Conservation (phyloP, 2,797 vertebrate genomes). For the Kryptolebias ocellatus region DNA sequence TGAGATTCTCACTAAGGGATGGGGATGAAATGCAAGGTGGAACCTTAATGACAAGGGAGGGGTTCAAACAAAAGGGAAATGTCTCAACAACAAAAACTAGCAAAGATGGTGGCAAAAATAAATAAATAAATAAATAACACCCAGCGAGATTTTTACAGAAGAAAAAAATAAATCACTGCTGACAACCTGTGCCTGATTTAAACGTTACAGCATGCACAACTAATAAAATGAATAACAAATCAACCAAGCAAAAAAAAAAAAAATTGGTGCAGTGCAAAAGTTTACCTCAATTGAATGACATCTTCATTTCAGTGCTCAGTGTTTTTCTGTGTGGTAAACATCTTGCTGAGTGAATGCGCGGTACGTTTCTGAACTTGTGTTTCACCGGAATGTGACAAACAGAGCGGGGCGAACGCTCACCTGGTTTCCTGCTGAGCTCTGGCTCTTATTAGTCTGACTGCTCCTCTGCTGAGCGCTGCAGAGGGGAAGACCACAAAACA, state of each 20-base stretch:
- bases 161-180: conserved; percentile 5
- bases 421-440: conserved; percentile 93
- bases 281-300: neutral
- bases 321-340: conserved; percentile 23
- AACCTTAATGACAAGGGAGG: conserved; percentile 79
- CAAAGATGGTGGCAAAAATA: conserved; percentile 65
- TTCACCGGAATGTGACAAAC: conserved; percentile 15
- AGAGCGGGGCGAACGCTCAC: conserved; percentile 73
- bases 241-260: conserved; percentile 10
- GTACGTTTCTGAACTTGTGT: conserved; percentile 31
- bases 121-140: neutral
- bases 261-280: conserved; percentile 29
- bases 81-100: conserved; percentile 73
- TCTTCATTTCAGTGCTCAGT: conserved; percentile 27
- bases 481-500: conserved; percentile 29
- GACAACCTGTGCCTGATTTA: conserved; percentile 32
- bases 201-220: conserved; percentile 48
- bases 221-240: conserved; percentile 24
- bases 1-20: conserved; percentile 80
- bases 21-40: conserved; percentile 82
- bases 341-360: conserved; percentile 31
- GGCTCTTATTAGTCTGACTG: conserved; percentile 91
- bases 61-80: conserved; percentile 76
- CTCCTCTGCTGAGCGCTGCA: conserved; percentile 93
- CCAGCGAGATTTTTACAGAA: neutral